Conservation (phyloP, 2,888 invertebrate species). For the Trachelus tabidus region DNA sequence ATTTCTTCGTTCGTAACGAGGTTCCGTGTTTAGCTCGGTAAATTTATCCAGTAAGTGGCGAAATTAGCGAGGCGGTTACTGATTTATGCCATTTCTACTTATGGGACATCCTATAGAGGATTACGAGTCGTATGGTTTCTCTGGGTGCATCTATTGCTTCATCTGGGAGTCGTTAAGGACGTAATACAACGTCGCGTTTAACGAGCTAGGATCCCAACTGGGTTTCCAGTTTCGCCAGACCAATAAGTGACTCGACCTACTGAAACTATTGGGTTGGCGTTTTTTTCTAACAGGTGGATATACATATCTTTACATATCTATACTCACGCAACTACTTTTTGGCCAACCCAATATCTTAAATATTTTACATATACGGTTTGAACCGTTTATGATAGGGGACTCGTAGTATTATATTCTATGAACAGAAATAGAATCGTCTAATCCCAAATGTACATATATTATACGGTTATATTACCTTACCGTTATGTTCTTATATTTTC, state of each 20-base stretch:
- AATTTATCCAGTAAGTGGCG: neutral
- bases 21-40: neutral
- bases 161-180: neutral
- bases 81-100: neutral
- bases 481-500: neutral
- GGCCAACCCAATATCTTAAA: neutral
- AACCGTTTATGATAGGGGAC: neutral
- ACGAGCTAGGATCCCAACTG: neutral
- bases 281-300: no score
- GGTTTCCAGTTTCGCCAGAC: neutral
- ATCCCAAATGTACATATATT: neutral
- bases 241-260: neutral
- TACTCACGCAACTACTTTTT: no score
- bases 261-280: neutral
- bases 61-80: neutral
- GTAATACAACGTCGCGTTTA: neutral
- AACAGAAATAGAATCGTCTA: neutral
- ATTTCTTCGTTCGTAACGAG: neutral
- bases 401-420: neutral
- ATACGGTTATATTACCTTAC: neutral
- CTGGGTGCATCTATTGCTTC: neutral
- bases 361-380: neutral
- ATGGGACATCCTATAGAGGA: neutral
- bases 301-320: no score
- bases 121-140: neutral